Evolutionary conservation across 2,888 invertebrate species (phyloP).

Genomic region (Zaprionus bogoriensis): DNA sequence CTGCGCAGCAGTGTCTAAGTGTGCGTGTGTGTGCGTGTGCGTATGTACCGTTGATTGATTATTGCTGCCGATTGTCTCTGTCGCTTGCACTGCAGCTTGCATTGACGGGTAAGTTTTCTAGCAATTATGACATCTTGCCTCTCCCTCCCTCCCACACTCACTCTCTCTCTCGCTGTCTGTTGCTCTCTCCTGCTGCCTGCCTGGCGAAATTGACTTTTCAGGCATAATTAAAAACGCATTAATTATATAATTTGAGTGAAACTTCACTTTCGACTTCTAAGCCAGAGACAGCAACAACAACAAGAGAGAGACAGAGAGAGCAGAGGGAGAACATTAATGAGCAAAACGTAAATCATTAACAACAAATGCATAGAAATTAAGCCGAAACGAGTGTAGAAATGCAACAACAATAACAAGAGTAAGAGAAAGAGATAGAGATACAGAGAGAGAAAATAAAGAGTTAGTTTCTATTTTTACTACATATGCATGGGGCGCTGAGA

Average conservation of each 20-base stretch:
- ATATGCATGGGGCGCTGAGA: not conserved
- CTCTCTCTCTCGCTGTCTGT: not conserved
- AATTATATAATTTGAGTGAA: conserved; percentile 62
- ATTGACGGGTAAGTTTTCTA: conserved; percentile 48
- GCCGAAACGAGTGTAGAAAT: conserved; percentile 42
- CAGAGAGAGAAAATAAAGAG: conserved; percentile 3
- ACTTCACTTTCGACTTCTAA: conserved; percentile 73
- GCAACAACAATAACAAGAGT: conserved; percentile 30
- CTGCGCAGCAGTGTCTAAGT: not conserved
- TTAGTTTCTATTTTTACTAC: conserved; percentile 52
- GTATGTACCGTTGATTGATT: conserved; percentile 47
- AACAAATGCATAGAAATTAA: conserved; percentile 58
- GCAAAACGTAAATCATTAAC: conserved; percentile 71
- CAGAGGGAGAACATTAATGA: conserved; percentile 24
- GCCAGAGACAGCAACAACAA: conserved; percentile 26
- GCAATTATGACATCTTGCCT: conserved; percentile 30
- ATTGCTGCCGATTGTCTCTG: conserved; percentile 44
- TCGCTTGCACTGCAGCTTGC: conserved; percentile 39
- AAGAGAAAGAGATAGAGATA: not conserved
- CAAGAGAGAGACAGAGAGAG: conserved; percentile 6
- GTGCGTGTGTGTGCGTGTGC: conserved; percentile 8
- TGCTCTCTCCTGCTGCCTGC: not conserved
- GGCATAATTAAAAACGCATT: conserved; percentile 71
- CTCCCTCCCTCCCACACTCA: not conserved
- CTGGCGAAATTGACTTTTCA: conserved; percentile 34